phyloP scores from a whole-genome alignment of 2,888 invertebrate species.

The Pyrgus malvae region DNA sequence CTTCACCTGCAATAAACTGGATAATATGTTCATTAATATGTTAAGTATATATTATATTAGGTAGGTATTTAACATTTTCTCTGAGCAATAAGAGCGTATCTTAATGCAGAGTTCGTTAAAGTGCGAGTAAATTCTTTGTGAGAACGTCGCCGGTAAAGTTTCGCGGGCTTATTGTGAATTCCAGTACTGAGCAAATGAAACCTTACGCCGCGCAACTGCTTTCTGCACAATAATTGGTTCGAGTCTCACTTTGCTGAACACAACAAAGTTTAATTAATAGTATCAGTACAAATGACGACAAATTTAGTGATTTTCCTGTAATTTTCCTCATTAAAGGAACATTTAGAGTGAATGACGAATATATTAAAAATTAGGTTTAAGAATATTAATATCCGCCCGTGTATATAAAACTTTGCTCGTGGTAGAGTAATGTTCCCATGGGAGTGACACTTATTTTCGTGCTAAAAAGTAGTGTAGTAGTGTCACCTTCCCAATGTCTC shows the following conservation, averaged over 20 bases:
- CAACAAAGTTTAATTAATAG: background rate
- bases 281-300: background rate
- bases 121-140: conserved; percentile 5
- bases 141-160: conserved; percentile 5
- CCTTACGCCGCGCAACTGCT: background rate
- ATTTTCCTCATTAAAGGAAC: too few species aligned
- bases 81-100: conserved; percentile 11
- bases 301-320: too few species aligned
- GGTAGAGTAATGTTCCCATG: too few species aligned
- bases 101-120: conserved; percentile 17
- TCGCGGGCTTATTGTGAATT: conserved; percentile 6
- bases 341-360: too few species aligned
- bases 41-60: background rate
- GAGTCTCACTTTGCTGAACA: background rate
- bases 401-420: too few species aligned
- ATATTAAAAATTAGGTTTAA: too few species aligned
- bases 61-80: background rate
- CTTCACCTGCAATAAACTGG: too few species aligned
- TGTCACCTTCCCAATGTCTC: too few species aligned
- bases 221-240: conserved; percentile 9
- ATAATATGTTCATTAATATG: too few species aligned
- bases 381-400: too few species aligned
- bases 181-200: conserved; percentile 7
- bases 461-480: too few species aligned
- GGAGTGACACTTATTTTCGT: too few species aligned